Percentiles rank a stretch among this genome's conserved stretches.
Conservation (phyloP, 2,797 vertebrate genomes). For the Botia kubotai region DNA sequence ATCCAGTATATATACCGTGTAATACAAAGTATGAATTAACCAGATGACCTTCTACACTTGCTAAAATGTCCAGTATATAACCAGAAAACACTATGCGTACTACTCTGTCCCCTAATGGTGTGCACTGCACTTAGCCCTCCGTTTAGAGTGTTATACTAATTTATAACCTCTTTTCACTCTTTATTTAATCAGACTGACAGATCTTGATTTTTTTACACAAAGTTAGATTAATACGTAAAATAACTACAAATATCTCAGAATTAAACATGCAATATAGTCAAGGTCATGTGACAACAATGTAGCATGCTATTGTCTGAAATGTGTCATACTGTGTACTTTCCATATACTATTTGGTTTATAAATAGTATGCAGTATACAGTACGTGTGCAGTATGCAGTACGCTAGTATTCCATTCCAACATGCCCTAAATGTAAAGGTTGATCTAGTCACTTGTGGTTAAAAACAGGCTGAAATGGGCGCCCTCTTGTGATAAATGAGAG, state of each 20-base stretch:
- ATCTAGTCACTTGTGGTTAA: neutral
- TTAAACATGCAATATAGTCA: constrained; percentile 14
- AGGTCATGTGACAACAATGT: neutral
- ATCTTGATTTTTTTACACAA: neutral
- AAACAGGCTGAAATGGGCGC: neutral
- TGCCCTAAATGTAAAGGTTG: neutral
- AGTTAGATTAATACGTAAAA: constrained; percentile 4
- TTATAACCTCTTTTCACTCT: neutral
- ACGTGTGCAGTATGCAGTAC: constrained; percentile 2
- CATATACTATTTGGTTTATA: neutral
- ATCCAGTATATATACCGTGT: neutral
- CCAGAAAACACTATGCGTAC: neutral
- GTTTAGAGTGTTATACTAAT: neutral
- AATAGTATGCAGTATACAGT: constrained; percentile 22
- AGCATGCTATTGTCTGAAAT: constrained; percentile 3
- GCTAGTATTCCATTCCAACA: constrained; percentile 38
- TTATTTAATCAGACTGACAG: neutral
- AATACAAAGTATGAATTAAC: neutral
- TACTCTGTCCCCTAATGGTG: neutral
- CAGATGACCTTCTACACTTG: neutral
- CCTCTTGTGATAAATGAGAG: neutral
- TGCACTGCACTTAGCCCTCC: neutral
- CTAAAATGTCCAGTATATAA: neutral
- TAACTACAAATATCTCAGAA: constrained; percentile 3
- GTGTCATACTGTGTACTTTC: constrained; percentile 13